Evolutionary conservation across 2,113 vertebrate species (phyloP).

Genomic region (Macquaria australasica): DNA sequence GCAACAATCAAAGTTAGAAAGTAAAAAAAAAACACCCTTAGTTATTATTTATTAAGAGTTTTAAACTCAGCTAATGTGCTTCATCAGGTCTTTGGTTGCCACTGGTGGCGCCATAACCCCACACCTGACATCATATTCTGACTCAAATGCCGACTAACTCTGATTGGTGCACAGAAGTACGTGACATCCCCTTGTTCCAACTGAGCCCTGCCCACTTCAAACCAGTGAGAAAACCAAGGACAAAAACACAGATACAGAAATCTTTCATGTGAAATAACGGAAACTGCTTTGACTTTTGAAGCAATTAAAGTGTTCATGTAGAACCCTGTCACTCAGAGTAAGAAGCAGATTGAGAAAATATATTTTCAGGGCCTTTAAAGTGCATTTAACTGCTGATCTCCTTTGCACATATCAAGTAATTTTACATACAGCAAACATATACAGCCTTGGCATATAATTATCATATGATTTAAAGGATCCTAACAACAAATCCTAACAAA

Average conservation of each 20-base stretch:
- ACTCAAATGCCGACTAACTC: neutral
- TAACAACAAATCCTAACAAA: conserved; percentile 20
- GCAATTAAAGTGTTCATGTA: neutral
- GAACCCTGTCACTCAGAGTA: neutral
- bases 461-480: conserved; percentile 18
- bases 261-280: neutral
- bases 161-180: neutral
- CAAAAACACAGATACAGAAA: neutral
- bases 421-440: neutral
- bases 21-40: too few species aligned
- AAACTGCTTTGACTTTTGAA: neutral
- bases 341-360: neutral
- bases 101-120: neutral
- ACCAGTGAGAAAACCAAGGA: neutral
- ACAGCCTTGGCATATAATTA: neutral
- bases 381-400: conserved; percentile 3
- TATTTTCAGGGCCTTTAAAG: neutral
- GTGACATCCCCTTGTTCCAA: neutral
- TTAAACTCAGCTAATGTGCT: neutral
- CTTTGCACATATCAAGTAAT: conserved; percentile 3
- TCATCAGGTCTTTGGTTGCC: neutral
- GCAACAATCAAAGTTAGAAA: neutral
- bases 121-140: neutral
- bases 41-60: neutral
- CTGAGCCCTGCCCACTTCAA: neutral